Conservation (phyloP, 1,140 invertebrate genomes). For the Pseudomyrmex pallidus region DNA sequence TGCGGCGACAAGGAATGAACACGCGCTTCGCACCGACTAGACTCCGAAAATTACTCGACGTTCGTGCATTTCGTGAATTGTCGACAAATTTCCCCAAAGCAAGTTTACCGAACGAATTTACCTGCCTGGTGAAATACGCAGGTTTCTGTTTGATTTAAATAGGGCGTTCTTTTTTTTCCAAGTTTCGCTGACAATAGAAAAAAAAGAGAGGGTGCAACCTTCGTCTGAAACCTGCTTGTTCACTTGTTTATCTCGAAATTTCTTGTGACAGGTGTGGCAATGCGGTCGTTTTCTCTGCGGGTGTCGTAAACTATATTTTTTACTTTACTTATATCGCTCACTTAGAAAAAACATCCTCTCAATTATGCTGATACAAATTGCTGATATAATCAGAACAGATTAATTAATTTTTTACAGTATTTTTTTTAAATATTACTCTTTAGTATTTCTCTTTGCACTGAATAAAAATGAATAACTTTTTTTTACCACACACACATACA, state of each 20-base stretch:
- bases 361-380: background rate
- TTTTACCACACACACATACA: too few species aligned
- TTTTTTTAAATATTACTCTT: background rate
- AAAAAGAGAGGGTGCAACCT: conserved; percentile 9
- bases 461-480: too few species aligned
- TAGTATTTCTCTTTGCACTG: too few species aligned
- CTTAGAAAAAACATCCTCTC: background rate
- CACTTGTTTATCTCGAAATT: conserved; percentile 44
- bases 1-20: background rate
- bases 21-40: background rate
- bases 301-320: background rate
- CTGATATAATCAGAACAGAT: background rate
- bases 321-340: background rate
- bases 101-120: background rate
- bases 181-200: conserved; percentile 26
- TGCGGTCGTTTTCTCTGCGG: too few species aligned
- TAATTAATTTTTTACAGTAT: background rate
- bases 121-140: background rate
- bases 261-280: conserved; percentile 17
- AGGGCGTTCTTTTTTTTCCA: background rate
- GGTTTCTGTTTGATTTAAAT: conserved; percentile 17
- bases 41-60: background rate
- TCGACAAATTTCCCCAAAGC: background rate
- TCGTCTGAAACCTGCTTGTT: background rate
- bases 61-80: background rate